Evolutionary conservation across 2,888 invertebrate species (phyloP).

Genomic region (Conus canariensis): DNA sequence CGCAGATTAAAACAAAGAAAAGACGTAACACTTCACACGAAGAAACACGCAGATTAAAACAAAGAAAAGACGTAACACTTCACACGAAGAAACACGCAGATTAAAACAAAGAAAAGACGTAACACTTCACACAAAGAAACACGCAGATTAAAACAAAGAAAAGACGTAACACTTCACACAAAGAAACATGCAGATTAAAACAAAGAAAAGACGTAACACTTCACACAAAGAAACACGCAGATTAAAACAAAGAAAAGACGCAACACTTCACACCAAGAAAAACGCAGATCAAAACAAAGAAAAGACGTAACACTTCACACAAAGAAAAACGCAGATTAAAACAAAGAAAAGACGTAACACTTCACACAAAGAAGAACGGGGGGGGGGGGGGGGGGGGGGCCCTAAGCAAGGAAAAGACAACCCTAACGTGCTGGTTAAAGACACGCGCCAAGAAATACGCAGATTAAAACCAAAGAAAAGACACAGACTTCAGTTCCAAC

Average conservation of each 20-base stretch:
- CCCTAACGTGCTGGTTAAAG: too few species aligned
- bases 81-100: neutral
- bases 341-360: neutral
- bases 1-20: neutral
- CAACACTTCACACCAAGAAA: neutral
- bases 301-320: neutral
- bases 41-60: neutral
- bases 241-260: neutral
- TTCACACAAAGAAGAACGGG: neutral
- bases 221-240: neutral
- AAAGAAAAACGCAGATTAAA: neutral
- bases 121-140: neutral
- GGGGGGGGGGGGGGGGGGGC: neutral
- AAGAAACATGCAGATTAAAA: neutral
- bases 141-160: neutral
- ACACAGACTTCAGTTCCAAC: too few species aligned
- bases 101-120: neutral
- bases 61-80: neutral
- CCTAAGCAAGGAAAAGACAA: too few species aligned
- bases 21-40: neutral
- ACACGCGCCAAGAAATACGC: too few species aligned
- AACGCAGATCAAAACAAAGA: neutral
- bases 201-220: neutral
- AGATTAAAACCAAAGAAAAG: too few species aligned
- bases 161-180: neutral